Base-by-base conservation (phyloP, 2,113 vertebrate genomes). In the Marmota flaviventris region DNA sequence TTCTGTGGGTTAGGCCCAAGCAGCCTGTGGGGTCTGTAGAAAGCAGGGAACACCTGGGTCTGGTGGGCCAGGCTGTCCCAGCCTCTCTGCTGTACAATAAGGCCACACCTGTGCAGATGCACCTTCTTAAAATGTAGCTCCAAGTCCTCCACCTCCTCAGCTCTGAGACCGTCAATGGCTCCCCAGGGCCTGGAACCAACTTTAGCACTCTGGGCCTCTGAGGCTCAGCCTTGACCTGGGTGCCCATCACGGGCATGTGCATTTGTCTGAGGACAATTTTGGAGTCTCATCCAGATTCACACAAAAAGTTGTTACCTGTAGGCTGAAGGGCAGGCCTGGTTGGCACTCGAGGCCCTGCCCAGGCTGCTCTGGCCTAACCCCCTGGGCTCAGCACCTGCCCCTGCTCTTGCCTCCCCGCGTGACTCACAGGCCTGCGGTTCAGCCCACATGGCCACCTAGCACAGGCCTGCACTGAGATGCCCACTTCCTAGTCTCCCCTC, bases 381-480 rank as follows among this genome's bases (percentile, higher is more conserved):
- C 67, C 45, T 2, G 11, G 56, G 51, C 82, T 84, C 73, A 56
- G 67, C 29, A 18, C 16, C 56, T 27, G 42, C 25, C 10, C 20
- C 25, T 78, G n/a, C 69, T 24, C 48, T 73, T 42, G 53, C 24
- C 34, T 79, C 11, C 13, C 0, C 0, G 1, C 29, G 39, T 10
- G 14, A 20, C 37, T 32, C 65, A 39, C 16, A 53, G 81, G 37
- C 67, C 39, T 27, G 34, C 0, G 1, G 34, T 58, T 39, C 56
- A 34, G 53, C 69, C 81, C 37, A 3, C 16, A 29, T 0, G 3
- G 13, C 6, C 29, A 13, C 48, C n/a, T 48, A 6, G 25, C 14
- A 3, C 18, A 0, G 37, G 27, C 18, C 37, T 16, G 1, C 0
- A 5, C 39, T 24, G 25, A 69, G 29, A 9, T 17, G 16, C 13